Percentiles rank a stretch among this genome's conserved stretches.
Evolutionary conservation across 2,113 vertebrate species (phyloP).

Genomic region (Spilogale gracilis): DNA sequence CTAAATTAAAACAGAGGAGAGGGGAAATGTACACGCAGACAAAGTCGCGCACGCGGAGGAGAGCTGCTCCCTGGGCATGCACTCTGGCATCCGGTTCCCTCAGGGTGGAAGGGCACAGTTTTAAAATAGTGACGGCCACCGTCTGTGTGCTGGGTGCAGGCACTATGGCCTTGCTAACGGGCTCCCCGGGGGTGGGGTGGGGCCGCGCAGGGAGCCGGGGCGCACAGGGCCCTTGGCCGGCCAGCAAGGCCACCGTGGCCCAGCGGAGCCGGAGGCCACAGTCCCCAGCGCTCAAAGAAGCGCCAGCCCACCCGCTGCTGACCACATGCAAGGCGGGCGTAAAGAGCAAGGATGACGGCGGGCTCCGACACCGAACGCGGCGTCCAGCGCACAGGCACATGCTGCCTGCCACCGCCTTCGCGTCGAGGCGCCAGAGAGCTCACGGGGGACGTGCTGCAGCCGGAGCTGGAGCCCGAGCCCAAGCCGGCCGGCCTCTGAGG

Average conservation of each 20-base stretch:
- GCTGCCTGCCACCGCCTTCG: neutral
- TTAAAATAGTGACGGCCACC: fast-evolving
- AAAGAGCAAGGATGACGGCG: fast-evolving
- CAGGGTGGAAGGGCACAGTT: neutral
- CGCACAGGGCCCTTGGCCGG: fast-evolving
- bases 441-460: neutral
- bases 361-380: fast-evolving
- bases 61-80: fast-evolving
- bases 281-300: fast-evolving
- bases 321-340: neutral
- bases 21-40: neutral
- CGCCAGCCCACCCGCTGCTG: neutral
- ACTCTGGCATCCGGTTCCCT: fast-evolving
- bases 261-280: neutral
- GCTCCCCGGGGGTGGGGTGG: neutral
- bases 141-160: fast-evolving
- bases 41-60: neutral
- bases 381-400: fast-evolving
- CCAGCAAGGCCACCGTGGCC: fast-evolving
- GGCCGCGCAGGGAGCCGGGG: neutral
- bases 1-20: slow-evolving; percentile 40
- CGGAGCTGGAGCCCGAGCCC: neutral
- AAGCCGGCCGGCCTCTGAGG: neutral
- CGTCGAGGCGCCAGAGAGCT: fast-evolving
- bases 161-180: fast-evolving